phyloP scores from a whole-genome alignment of 2,113 vertebrate genomes.

The Epinephelus moara region DNA sequence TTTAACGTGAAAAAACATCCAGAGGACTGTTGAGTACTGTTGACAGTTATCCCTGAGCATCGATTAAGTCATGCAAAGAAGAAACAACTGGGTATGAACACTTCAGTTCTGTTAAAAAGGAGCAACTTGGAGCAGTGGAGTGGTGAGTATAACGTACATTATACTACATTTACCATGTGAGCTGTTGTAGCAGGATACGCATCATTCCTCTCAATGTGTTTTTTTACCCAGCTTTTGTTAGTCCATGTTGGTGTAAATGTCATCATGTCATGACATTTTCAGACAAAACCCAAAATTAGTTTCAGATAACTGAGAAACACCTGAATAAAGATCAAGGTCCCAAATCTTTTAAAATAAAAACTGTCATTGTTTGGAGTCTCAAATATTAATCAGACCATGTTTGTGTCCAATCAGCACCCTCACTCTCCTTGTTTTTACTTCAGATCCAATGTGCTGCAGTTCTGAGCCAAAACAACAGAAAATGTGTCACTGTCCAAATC shows the following conservation, averaged over 20 bases:
- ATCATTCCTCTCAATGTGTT: neutral
- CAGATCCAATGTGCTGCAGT: neutral
- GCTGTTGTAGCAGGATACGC: neutral
- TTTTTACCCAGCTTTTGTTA: neutral
- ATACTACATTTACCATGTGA: neutral
- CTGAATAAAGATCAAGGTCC: neutral
- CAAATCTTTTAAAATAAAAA: neutral
- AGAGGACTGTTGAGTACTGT: neutral
- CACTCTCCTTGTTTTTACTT: constrained; percentile 5
- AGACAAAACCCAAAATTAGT: neutral
- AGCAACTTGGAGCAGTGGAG: neutral
- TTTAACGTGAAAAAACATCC: neutral
- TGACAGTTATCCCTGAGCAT: neutral
- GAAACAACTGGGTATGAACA: neutral
- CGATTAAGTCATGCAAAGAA: neutral
- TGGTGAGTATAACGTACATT: neutral
- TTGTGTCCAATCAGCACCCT: neutral
- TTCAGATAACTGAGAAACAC: neutral
- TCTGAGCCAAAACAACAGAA: constrained; percentile 27
- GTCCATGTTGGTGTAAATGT: too few species aligned
- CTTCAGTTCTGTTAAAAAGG: neutral
- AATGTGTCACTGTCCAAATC: constrained; percentile 25
- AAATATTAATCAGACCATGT: neutral
- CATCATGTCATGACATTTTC: too few species aligned
- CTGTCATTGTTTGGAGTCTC: neutral